Evolutionary conservation across 2,113 vertebrate species (phyloP).

Genomic region (Melanocharis versteri): DNA sequence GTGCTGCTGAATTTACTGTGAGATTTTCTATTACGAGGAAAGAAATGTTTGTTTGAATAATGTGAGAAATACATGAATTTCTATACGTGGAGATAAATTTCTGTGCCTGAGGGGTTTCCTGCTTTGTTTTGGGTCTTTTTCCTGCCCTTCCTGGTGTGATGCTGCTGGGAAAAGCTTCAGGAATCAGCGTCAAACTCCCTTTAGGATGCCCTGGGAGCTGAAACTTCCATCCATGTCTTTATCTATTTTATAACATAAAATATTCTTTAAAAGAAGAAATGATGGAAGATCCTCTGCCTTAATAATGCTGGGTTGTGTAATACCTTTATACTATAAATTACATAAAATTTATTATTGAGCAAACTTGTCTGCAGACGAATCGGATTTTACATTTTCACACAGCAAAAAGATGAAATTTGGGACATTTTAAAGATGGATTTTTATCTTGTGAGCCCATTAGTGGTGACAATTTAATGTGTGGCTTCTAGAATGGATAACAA

Average conservation of each 20-base stretch:
- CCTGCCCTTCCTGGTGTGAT: not conserved
- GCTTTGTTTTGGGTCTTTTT: not conserved
- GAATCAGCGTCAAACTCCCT: not conserved
- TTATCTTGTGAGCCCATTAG: not conserved
- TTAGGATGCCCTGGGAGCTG: not conserved
- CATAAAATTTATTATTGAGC: not conserved
- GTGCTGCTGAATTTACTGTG: not conserved
- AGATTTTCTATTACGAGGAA: not conserved
- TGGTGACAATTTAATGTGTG: not conserved
- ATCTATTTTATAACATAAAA: accelerated
- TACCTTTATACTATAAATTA: not conserved
- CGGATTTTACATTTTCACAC: accelerated
- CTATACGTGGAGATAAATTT: accelerated
- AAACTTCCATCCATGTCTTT: not conserved
- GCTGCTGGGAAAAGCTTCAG: not conserved
- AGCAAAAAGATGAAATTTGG: not conserved
- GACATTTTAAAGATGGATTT: not conserved
- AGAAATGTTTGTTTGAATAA: not conserved
- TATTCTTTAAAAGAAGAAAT: not conserved
- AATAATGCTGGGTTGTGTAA: not conserved
- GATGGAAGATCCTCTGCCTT: not conserved
- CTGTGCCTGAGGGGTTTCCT: not conserved
- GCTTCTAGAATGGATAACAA: not conserved
- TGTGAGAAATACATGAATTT: not conserved
- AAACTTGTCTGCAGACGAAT: too few species aligned